phyloP scores from a whole-genome alignment of 2,797 vertebrate species.

The Decapterus maruadsi region DNA sequence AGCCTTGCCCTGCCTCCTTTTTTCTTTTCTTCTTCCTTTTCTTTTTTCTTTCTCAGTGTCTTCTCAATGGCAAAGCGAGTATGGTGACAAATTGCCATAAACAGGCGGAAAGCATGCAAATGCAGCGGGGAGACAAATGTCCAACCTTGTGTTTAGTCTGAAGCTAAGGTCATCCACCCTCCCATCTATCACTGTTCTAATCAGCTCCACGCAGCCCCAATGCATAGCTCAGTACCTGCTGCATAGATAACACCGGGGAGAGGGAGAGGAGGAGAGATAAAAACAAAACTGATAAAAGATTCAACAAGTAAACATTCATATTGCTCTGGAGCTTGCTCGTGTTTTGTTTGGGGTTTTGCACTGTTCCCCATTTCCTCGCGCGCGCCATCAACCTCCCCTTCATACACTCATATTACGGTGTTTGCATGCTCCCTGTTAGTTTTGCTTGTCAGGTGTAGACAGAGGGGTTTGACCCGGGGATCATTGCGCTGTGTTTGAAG shows the following conservation, averaged over 20 bases:
- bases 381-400: neutral
- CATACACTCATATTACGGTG: conserved; percentile 4
- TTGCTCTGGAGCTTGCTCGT: conserved; percentile 32
- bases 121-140: conserved; percentile 83
- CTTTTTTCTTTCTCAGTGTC: conserved; percentile 13
- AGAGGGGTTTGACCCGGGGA: conserved; percentile 44
- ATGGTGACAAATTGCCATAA: conserved; percentile 83
- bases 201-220: conserved; percentile 81
- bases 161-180: conserved; percentile 85
- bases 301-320: conserved; percentile 81
- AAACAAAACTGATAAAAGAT: conserved; percentile 80
- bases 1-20: conserved; percentile 40
- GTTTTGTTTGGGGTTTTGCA: conserved; percentile 22
- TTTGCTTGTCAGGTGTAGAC: conserved; percentile 47
- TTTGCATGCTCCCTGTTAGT: conserved; percentile 45
- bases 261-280: conserved; percentile 46
- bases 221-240: conserved; percentile 72
- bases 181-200: conserved; percentile 87
- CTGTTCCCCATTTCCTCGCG: neutral
- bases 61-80: conserved; percentile 67
- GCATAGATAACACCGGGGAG: conserved; percentile 76
- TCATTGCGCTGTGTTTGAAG: conserved; percentile 46
- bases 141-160: conserved; percentile 86
- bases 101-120: conserved; percentile 83
- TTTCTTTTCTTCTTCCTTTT: too few species aligned